Conservation (phyloP, 2,888 invertebrate species). For the Scaeva pyrastri region DNA sequence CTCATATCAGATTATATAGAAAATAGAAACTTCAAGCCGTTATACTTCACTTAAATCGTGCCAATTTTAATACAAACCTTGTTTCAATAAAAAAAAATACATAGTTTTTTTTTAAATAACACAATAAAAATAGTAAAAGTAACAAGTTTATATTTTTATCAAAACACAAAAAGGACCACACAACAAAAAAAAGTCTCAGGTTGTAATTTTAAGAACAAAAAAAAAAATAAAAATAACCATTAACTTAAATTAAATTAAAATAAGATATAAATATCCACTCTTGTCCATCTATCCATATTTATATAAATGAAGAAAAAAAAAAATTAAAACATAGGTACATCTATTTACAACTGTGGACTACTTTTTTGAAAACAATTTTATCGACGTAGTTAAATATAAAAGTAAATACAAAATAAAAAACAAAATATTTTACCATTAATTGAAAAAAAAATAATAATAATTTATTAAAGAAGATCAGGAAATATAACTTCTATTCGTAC, state of each 20-base stretch:
- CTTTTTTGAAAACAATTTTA: constrained; percentile 67
- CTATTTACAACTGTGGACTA: constrained; percentile 71
- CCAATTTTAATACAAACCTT: constrained; percentile 48
- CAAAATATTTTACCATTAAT: constrained; percentile 61
- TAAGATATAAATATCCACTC: constrained; percentile 48
- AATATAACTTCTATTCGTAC: constrained; percentile 66
- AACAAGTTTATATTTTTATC: constrained; percentile 50
- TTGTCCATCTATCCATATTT: constrained; percentile 72
- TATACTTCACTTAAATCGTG: constrained; percentile 51
- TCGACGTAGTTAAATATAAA: constrained; percentile 67
- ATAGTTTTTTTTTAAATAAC: constrained; percentile 40
- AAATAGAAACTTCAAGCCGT: constrained; percentile 22
- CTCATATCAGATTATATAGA: constrained; percentile 27
- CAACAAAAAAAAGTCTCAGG: constrained; percentile 70
- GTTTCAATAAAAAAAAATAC: constrained; percentile 26
- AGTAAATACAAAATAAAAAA: constrained; percentile 12
- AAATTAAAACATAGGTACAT: constrained; percentile 50
- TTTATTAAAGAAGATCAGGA: constrained; percentile 53
- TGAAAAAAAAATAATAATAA: constrained; percentile 32
- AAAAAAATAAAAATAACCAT: constrained; percentile 54
- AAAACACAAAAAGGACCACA: constrained; percentile 62
- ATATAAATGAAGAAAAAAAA: constrained; percentile 21
- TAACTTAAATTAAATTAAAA: constrained; percentile 48
- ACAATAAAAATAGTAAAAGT: constrained; percentile 38
- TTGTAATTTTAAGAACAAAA: constrained; percentile 72